phyloP scores from a whole-genome alignment of 1,140 invertebrate species.

The Halesus radiatus region DNA sequence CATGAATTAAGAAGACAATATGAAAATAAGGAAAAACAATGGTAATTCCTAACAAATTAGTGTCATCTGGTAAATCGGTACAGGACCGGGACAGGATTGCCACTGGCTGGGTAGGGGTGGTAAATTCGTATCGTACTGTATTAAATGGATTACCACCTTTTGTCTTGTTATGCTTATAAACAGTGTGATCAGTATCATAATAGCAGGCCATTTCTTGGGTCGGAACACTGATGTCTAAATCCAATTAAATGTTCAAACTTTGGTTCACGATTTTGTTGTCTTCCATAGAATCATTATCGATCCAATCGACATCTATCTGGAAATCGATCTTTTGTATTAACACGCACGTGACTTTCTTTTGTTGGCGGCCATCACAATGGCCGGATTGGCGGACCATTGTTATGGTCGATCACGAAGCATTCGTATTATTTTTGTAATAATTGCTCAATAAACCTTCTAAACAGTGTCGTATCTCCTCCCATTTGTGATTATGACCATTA shows the following conservation, averaged over 20 bases:
- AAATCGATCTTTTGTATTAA: not conserved
- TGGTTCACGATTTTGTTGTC: constrained; percentile 6
- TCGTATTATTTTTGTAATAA: not conserved
- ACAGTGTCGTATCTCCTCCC: constrained; percentile 10
- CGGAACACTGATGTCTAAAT: not conserved
- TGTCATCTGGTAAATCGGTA: too few relatives aligned
- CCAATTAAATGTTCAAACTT: not conserved
- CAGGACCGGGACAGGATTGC: too few relatives aligned
- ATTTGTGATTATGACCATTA: not conserved
- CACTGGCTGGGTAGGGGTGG: too few relatives aligned
- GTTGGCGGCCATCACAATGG: constrained; percentile 3
- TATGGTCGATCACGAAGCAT: not conserved
- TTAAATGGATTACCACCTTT: too few relatives aligned
- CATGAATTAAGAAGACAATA: too few relatives aligned
- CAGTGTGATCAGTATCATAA: too few relatives aligned
- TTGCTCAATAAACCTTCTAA: not conserved
- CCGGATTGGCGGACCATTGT: not conserved
- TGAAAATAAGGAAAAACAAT: too few relatives aligned
- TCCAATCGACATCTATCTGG: not conserved
- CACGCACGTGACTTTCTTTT: not conserved
- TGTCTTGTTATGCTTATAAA: too few relatives aligned
- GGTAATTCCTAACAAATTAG: too few relatives aligned
- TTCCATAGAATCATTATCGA: constrained; percentile 9
- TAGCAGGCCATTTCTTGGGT: too few relatives aligned
- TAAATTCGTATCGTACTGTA: too few relatives aligned